Percentiles rank a stretch among this genome's conserved stretches.
Evolutionary conservation across 2,113 vertebrate species (phyloP).

Genomic region (Glaucidium brasilianum): DNA sequence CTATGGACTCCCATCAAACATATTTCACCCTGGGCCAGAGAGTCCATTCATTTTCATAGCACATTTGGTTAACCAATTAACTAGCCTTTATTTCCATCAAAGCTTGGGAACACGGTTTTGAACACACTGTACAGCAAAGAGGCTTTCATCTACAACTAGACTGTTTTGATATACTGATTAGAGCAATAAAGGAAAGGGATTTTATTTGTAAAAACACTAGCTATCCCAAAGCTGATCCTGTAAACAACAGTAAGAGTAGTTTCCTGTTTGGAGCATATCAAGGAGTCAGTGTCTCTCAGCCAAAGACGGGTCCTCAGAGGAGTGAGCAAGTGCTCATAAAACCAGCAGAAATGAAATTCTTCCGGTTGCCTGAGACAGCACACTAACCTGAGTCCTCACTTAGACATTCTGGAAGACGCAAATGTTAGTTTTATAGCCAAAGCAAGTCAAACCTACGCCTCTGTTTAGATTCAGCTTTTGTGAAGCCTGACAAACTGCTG

Average conservation of each 20-base stretch:
- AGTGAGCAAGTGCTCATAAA: not conserved
- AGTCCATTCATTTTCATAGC: not conserved
- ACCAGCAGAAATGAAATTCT: rapidly evolving
- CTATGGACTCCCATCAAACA: not conserved
- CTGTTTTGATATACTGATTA: not conserved
- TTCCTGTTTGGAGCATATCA: not conserved
- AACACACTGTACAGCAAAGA: not conserved
- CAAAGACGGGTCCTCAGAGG: not conserved
- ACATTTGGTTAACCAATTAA: not conserved
- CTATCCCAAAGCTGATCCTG: not conserved
- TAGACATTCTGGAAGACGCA: not conserved
- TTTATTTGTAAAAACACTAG: not conserved
- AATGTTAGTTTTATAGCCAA: not conserved
- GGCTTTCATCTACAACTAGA: not conserved
- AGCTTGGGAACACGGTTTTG: not conserved
- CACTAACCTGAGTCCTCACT: not conserved
- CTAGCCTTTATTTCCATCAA: not conserved
- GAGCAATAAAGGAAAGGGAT: not conserved
- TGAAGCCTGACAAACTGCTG: not conserved
- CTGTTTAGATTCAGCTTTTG: not conserved
- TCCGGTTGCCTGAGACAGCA: not conserved
- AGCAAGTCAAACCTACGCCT: not conserved
- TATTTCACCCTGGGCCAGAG: not conserved
- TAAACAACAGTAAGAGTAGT: not conserved
- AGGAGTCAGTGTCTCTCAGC: not conserved